These are phyloP conservation scores for Drosophila recens DNA, from an alignment of 2,888 invertebrate genomes.

Conservation along the genomic window DNA sequence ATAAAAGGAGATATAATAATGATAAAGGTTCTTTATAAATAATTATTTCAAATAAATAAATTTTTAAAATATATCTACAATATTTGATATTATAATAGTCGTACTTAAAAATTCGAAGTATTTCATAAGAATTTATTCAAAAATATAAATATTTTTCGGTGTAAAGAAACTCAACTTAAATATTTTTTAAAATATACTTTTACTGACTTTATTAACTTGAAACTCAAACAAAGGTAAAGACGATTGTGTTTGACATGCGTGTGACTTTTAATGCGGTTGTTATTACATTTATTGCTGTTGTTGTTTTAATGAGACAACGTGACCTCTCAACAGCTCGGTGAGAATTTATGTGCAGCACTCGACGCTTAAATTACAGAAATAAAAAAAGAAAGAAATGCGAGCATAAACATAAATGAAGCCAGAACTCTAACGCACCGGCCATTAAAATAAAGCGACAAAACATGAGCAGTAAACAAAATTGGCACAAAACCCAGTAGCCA, in stretches of 20 bases:
- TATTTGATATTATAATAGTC: no score
- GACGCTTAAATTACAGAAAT: constrained; percentile 73
- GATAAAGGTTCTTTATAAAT: no score
- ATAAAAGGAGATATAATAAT: no score
- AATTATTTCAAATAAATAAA: no score
- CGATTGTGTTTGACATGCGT: constrained; percentile 28
- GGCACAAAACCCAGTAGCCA: constrained; percentile 35
- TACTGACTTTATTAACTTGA: neutral
- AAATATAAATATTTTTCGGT: no score
- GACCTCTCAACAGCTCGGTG: constrained; percentile 59
- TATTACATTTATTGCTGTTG: constrained; percentile 65
- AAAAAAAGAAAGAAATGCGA: constrained; percentile 76
- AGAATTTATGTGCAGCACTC: constrained; percentile 73
- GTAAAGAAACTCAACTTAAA: neutral
- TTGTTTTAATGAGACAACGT: constrained; percentile 79
- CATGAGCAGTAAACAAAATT: constrained; percentile 77
- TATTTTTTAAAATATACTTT: constrained; percentile 9
- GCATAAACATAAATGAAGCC: constrained; percentile 67
- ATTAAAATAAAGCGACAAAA: constrained; percentile 81
- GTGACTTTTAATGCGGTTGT: constrained; percentile 61
- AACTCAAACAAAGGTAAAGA: constrained; percentile 21
- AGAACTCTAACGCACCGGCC: constrained; percentile 58
- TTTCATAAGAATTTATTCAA: neutral
- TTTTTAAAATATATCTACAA: no score
- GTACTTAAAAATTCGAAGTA: neutral